These are phyloP conservation scores for Agapornis canus DNA, from an alignment of 2,797 vertebrate genomes.

Conservation along the genomic window DNA sequence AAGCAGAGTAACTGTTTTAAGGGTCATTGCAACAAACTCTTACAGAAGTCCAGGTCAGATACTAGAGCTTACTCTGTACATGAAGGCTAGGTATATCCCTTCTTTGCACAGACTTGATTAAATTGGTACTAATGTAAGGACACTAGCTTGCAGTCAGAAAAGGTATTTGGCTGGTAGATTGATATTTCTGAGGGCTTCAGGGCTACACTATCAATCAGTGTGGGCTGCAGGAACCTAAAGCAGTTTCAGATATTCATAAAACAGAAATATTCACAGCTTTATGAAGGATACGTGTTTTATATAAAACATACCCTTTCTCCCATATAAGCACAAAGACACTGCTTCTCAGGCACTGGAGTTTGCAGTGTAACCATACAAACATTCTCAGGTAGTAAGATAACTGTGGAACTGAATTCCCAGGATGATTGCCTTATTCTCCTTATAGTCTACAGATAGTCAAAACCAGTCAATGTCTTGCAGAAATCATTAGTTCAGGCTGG, in stretches of 20 bases:
- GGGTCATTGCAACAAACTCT: neutral
- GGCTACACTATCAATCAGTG: accelerated
- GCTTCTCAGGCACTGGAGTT: neutral
- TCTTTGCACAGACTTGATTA: neutral
- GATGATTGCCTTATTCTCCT: neutral
- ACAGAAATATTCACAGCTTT: neutral
- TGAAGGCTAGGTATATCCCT: neutral
- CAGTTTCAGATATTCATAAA: neutral
- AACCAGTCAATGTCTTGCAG: neutral
- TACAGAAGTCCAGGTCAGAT: accelerated
- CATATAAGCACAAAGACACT: neutral
- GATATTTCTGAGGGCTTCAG: neutral
- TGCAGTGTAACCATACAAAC: neutral
- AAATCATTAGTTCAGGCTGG: neutral
- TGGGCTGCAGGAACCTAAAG: neutral
- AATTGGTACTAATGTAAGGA: neutral
- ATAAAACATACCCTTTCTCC: neutral
- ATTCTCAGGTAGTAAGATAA: neutral
- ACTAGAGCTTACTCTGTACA: neutral
- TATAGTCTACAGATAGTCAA: neutral
- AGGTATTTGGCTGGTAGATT: neutral
- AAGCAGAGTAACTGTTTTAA: neutral
- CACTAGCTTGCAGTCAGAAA: neutral
- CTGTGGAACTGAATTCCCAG: neutral
- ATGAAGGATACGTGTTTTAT: neutral